A percentile compares a stretch with the other conserved stretches of the same genome.
Evolutionary conservation across 2,797 vertebrate genomes (phyloP).

Genomic region (Cynopterus sphinx): DNA sequence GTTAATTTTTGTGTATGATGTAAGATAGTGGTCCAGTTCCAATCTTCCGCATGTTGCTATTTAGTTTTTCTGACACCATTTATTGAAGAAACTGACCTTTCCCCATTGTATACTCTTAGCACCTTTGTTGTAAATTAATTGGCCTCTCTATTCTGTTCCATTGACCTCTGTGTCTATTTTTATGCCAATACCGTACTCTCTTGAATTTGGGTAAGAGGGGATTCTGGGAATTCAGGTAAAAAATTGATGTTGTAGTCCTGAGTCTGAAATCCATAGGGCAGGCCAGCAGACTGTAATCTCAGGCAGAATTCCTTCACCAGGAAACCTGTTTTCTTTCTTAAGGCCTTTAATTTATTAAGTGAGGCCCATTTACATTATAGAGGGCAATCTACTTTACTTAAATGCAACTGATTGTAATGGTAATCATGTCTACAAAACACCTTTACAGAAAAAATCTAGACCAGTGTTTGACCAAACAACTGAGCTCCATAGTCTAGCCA

Average conservation of each 20-base stretch:
- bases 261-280: not conserved
- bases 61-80: not conserved
- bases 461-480: not conserved
- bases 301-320: not conserved
- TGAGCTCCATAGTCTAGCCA: not conserved
- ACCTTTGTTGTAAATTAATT: not conserved
- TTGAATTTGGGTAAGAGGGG: not conserved
- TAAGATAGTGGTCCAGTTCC: not conserved
- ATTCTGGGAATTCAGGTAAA: not conserved
- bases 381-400: not conserved
- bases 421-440: not conserved
- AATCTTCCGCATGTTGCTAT: not conserved
- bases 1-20: not conserved
- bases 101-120: not conserved
- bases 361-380: not conserved
- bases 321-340: not conserved
- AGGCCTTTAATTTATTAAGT: not conserved
- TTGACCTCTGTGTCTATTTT: not conserved
- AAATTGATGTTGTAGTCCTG: not conserved
- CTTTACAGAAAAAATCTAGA: not conserved
- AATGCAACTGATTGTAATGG: not conserved
- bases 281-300: no score
- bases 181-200: not conserved
- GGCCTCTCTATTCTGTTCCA: not conserved
- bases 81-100: not conserved